Evolutionary conservation across 2,113 vertebrate genomes (phyloP).

Genomic region (Poecile atricapillus): DNA sequence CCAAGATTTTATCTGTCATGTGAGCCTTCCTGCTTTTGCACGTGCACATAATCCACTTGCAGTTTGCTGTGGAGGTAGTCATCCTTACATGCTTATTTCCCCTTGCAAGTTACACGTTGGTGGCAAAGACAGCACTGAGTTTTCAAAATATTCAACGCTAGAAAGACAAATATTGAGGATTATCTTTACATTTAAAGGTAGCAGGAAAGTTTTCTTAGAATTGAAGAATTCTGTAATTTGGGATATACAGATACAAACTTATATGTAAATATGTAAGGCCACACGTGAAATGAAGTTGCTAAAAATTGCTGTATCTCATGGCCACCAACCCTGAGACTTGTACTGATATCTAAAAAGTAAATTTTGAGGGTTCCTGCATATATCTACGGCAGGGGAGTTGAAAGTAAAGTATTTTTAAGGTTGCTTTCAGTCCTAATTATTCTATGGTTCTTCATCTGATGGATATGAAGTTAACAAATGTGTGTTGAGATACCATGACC

Average conservation of each 20-base stretch:
- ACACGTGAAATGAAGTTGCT: not conserved
- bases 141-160: not conserved
- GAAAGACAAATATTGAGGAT: not conserved
- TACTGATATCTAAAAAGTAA: not conserved
- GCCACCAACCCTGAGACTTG: not conserved
- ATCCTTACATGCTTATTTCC: not conserved
- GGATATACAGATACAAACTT: not conserved
- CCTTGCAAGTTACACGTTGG: not conserved
- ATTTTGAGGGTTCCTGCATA: not conserved
- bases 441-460: not conserved
- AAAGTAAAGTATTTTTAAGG: not conserved
- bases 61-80: not conserved
- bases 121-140: not conserved
- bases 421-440: not conserved
- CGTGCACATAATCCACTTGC: accelerated
- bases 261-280: not conserved
- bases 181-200: not conserved
- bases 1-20: not conserved
- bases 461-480: not conserved
- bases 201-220: not conserved
- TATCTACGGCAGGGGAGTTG: not conserved
- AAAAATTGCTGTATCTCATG: not conserved
- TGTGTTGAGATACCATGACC: not conserved
- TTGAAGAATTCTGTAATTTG: not conserved
- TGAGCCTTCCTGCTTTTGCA: not conserved